Evolutionary conservation across 2,888 invertebrate genomes (phyloP).

Genomic region (Chloromyia formosa): DNA sequence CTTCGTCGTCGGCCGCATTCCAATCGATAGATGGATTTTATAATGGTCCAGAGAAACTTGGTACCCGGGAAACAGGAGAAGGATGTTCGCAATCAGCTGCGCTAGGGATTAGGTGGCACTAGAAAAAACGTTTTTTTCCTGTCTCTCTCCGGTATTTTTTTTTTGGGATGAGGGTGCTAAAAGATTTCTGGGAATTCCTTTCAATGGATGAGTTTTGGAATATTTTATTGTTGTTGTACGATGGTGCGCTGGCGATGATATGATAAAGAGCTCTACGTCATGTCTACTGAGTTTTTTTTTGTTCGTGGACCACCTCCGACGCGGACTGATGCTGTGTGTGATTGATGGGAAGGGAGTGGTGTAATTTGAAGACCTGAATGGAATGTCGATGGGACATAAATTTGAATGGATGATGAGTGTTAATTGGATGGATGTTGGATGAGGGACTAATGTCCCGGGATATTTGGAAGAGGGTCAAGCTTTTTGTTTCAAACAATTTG

Average conservation of each 20-base stretch:
- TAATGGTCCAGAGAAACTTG: constrained; percentile 14
- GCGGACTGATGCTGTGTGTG: too few species aligned
- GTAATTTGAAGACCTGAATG: constrained; percentile 12
- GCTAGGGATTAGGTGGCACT: constrained; percentile 31
- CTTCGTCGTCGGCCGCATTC: background rate
- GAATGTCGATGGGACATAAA: constrained; percentile 3
- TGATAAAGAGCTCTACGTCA: background rate
- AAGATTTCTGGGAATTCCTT: constrained; percentile 37
- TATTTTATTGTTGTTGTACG: constrained; percentile 9
- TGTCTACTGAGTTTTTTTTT: too few species aligned
- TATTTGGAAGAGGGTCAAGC: too few species aligned
- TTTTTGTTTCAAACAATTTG: too few species aligned
- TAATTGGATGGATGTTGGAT: background rate
- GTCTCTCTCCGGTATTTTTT: constrained; percentile 8
- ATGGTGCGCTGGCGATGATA: constrained; percentile 13
- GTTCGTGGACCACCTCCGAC: too few species aligned
- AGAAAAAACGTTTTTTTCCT: constrained; percentile 8
- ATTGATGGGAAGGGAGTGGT: constrained; percentile 14
- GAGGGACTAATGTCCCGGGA: too few species aligned
- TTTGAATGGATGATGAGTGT: constrained; percentile 32
- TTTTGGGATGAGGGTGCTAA: constrained; percentile 35
- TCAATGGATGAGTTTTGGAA: background rate
- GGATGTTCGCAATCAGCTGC: constrained; percentile 39
- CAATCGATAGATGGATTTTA: constrained; percentile 5
- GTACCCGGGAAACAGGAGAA: too few species aligned